Conservation (phyloP, 35 echinoderm and acorn worm genomes). For the Lytechinus variegatus region DNA sequence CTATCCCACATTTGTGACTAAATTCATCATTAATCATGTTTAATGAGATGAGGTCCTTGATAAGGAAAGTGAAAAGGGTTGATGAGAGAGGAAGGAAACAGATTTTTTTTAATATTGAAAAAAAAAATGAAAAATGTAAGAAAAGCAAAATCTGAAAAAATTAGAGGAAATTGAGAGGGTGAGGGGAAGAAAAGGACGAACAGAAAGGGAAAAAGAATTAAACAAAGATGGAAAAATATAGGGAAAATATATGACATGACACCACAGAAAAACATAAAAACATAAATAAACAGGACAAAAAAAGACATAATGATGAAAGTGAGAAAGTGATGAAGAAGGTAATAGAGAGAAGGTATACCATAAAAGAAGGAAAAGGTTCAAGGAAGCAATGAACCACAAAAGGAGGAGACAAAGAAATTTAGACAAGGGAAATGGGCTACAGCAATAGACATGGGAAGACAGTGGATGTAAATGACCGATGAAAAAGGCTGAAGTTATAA, state of each 20-base stretch:
- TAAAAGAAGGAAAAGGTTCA: not conserved
- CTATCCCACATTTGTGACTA: no score
- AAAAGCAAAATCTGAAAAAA: no score
- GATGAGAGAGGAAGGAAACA: no score
- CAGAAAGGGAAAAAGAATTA: not conserved
- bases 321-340: not conserved
- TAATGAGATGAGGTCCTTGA: no score
- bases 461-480: not conserved
- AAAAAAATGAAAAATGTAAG: no score
- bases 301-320: not conserved
- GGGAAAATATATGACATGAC: not conserved
- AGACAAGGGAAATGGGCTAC: no score
- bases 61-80: no score
- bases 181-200: not conserved
- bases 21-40: no score
- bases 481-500: not conserved
- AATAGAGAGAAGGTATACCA: not conserved
- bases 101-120: no score
- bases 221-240: not conserved
- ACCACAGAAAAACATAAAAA: not conserved
- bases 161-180: no score
- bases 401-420: no score
- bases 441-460: not conserved
- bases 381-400: no score
- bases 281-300: not conserved